Evolutionary conservation across 2,888 invertebrate genomes (phyloP), one percentile per base, ranked within the genome.

Genomic region (Trileptium ribeirensis): DNA sequence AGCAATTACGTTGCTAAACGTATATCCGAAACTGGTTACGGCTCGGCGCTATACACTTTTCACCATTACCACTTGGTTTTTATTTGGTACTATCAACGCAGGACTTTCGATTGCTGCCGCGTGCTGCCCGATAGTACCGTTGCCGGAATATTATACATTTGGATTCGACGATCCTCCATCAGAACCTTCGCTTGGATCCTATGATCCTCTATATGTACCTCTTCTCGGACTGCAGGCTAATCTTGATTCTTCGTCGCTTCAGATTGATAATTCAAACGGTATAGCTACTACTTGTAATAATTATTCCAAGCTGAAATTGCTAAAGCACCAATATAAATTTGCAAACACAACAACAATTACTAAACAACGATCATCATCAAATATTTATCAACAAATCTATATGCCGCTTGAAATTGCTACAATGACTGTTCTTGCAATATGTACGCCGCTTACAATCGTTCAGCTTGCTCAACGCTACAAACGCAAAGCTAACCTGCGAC

Each of bases 121-220:
- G 2, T 88, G 88, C 82, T 88, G 88, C 80, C 82, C 87, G 82
- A 87, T 87, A 38, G 84, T 84, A 8, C 88, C 88, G 2, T 80
- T 86, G 67, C 83, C 85, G 67, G 85, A 86, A 75, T 87, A 85
- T 81, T 87, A 87, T 83, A 86, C 86, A 39, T 88, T 88, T 81
- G 88, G 86, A 39, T 87, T 85, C 80, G 81, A 67, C 8, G 81
- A 84, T 33, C 8, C 40, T 40, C 24, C 8, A 19, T n/a, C 36
- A 36, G 77, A 75, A 19, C 1, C n/a, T 8, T 33, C 3, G n/a
- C 37, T 15, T 24, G 24, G 8, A 8, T 24, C 24, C 8, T 51
- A 51, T 51, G 67, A 79, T 3, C 1, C 3, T 3, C 19, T n/a
- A n/a, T n/a, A n/a, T n/a, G n/a, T n/a, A n/a, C n/a, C n/a, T n/a